Evolutionary conservation across 2,888 invertebrate genomes (phyloP), one percentile per base, ranked within the genome.

Genomic region (Neria commutata): DNA sequence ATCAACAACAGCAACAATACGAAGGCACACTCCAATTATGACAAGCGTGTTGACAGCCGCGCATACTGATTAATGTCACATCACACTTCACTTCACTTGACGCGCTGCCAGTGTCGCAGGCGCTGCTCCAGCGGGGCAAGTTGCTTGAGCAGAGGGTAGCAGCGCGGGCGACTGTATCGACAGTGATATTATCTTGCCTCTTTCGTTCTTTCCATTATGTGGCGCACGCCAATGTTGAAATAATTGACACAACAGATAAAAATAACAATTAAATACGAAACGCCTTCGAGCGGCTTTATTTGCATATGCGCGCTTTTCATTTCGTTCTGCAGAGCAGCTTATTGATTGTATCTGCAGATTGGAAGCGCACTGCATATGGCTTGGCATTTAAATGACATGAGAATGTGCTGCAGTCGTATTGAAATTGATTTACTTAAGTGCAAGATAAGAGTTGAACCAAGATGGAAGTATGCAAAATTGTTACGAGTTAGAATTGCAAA

Each of bases 51-150:
- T 62, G 53, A 58, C 50, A 61, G 62, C 50, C 60, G 23, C 25
- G 68, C 65, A 67, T 68, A 67, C 66, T 69, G 68, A 68, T 66
- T 63, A 66, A 59, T 59, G 54, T 61, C 51, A 37, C 37, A 37
- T 59, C 61, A 58, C 62, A 64, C 58, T 58, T 64, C 51, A 63
- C 60, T 58, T 58, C 46, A 46, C 51, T 54, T 52, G 19, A 29
- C 54, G 52, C 42, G 21, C 42, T 19, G 53, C 53, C 37, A 57
- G 60, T 54, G 50, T 56, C 51, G 26, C 37, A 37, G 42, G 34
- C 21, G 56, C 56, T 56, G 59, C 56, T 47, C 48, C n/a, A 50
- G 55, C 23, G 11, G 47, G 50, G 29, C 19, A 46, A 54, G 19
- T 33, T 10, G 17, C 37, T 25, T 52, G 19, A 25, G 25, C 17